A percentile compares a stretch with the other conserved stretches of the same genome.
These are phyloP conservation scores for Thaumatotibia leucotreta DNA, from an alignment of 1,140 invertebrate genomes.

Conservation along the genomic window DNA sequence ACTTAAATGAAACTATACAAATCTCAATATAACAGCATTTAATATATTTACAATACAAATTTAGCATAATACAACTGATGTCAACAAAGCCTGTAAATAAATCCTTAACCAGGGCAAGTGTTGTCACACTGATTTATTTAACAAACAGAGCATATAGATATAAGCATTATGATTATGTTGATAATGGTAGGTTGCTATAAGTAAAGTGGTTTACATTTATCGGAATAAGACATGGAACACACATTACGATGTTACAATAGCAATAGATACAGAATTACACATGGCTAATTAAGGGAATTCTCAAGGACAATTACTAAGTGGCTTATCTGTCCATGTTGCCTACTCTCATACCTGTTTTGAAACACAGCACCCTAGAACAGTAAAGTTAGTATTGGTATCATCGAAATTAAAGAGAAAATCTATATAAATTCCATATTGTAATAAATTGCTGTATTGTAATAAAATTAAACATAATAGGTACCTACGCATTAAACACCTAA, in stretches of 20 bases:
- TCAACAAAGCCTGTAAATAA: not conserved
- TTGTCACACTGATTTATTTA: not conserved
- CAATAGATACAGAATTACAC: too few species aligned
- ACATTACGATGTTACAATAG: not conserved
- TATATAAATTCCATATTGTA: too few species aligned
- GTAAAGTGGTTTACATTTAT: not conserved
- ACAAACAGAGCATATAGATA: not conserved
- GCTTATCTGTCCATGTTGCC: too few species aligned
- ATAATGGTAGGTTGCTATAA: not conserved
- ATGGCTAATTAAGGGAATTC: too few species aligned
- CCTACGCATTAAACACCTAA: too few species aligned
- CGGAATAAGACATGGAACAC: not conserved
- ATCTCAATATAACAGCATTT: not conserved
- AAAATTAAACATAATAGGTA: too few species aligned
- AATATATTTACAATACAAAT: constrained; percentile 1
- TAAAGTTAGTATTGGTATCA: too few species aligned
- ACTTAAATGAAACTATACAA: not conserved
- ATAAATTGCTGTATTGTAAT: too few species aligned
- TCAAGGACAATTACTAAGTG: too few species aligned
- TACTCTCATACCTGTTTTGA: too few species aligned
- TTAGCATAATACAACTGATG: not conserved
- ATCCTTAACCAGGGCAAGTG: not conserved
- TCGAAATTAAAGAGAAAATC: too few species aligned
- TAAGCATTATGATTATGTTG: not conserved
- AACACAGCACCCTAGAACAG: too few species aligned